Evolutionary conservation across 2,113 vertebrate genomes (phyloP).

Genomic region (Xerus inauris): DNA sequence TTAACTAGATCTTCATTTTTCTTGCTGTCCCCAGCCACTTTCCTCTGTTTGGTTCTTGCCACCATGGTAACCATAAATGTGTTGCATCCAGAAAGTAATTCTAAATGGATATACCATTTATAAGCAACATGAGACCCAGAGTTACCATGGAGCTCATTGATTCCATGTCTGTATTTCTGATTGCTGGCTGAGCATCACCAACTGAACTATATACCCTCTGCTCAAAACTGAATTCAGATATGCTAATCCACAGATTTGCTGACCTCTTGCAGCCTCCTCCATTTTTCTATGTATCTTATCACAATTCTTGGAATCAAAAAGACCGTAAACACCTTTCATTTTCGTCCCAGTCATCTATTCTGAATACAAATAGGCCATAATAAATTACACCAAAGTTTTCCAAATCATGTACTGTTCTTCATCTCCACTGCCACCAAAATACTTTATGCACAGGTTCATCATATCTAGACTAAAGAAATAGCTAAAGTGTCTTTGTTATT

Average conservation of each 20-base stretch:
- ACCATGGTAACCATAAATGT: slow-evolving; percentile 64
- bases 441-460: not conserved
- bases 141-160: not conserved
- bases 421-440: not conserved
- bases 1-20: slow-evolving; percentile 44
- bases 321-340: not conserved
- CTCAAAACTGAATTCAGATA: not conserved
- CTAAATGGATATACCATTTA: slow-evolving; percentile 2
- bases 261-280: not conserved
- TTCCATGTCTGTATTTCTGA: not conserved
- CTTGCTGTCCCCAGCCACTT: not conserved
- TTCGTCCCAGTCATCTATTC: not conserved
- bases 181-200: not conserved
- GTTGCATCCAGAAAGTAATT: slow-evolving; percentile 46
- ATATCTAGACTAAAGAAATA: not conserved
- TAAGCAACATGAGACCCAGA: not conserved
- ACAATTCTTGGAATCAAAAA: not conserved
- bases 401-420: not conserved
- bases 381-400: not conserved
- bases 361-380: not conserved
- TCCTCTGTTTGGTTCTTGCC: slow-evolving; percentile 36
- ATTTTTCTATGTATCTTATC: not conserved
- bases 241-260: not conserved
- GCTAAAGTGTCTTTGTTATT: not conserved
- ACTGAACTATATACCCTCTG: not conserved